Evolutionary conservation across 2,888 invertebrate genomes (phyloP), one percentile per base, ranked within the genome.

Genomic region (Molanna angustata): DNA sequence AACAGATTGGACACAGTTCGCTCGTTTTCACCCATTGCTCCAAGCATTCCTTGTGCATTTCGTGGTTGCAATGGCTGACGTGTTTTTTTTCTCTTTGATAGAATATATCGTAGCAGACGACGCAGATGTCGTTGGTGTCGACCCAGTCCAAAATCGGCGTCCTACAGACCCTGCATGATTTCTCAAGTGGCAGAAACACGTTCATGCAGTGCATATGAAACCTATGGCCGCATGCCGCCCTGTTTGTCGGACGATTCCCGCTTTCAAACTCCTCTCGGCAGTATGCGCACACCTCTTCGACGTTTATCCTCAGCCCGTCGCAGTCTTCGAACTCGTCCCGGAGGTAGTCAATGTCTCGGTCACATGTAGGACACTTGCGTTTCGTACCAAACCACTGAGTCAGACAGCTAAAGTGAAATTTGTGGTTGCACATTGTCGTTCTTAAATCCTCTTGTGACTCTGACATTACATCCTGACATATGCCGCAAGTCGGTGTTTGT

Each of bases 361-460:
- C 37, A n/a, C 47, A 47, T n/a, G 39, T 35, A 16, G 47, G 47
- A 13, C 47, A 47, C 9, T 22, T 33, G 17, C 39, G 37, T 16
- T 37, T 47, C n/a, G 37, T 47, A 7, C 21, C 16, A 13, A 39
- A 37, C 47, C 37, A 47, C 22, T 47, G 47, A 3, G 37, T 27
- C 18, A 47, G 13, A 14, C 47, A 47, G 7, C 16, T 13, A 3
- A 14, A 14, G 17, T 47, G 47, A 17, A 19, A 13, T n/a, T 37
- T n/a, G 6, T 47, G 47, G 2, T 37, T 11, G 22, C 47, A 47
- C 6, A 17, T 17, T 14, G 47, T n/a, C n/a, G n/a, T n/a, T n/a
- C n/a, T n/a, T n/a, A n/a, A n/a, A n/a, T n/a, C n/a, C n/a, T n/a
- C n/a, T n/a, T n/a, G n/a, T n/a, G n/a, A n/a, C n/a, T n/a, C n/a